Conservation (phyloP, 2,888 invertebrate species). For the Chymomyza fuscimana region DNA sequence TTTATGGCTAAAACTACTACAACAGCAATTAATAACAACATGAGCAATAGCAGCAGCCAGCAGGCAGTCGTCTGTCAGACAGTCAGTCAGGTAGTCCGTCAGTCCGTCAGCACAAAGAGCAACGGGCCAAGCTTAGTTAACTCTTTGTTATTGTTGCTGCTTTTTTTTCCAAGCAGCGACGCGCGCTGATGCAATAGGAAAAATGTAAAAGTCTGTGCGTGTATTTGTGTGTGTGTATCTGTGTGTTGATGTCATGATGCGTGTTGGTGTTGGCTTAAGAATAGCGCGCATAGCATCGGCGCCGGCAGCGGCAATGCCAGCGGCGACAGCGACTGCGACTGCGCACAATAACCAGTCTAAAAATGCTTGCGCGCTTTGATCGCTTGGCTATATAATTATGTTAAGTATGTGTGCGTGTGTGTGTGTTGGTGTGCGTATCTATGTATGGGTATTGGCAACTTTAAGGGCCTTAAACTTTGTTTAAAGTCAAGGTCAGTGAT, state of each 20-base stretch:
- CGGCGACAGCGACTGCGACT: constrained; percentile 22
- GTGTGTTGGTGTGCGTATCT: constrained; percentile 10
- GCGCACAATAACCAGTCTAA: background rate
- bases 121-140: background rate
- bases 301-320: constrained; percentile 14
- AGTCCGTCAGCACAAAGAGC: background rate
- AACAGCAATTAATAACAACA: constrained; percentile 31
- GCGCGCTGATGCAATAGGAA: constrained; percentile 63
- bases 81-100: background rate
- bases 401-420: constrained; percentile 19
- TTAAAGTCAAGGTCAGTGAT: constrained; percentile 78
- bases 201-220: constrained; percentile 63
- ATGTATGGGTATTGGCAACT: constrained; percentile 49
- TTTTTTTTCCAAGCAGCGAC: constrained; percentile 22
- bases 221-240: background rate
- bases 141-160: constrained; percentile 14
- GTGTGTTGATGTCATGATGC: constrained; percentile 69
- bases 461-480: constrained; percentile 78
- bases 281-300: constrained; percentile 33
- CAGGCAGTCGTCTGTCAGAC: constrained; percentile 7
- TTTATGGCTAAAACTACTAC: constrained; percentile 50
- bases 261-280: constrained; percentile 49
- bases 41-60: constrained; percentile 17
- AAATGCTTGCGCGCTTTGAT: constrained; percentile 13
- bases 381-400: constrained; percentile 43